phyloP scores from a whole-genome alignment of 2,113 vertebrate genomes.

The Gallinago media region DNA sequence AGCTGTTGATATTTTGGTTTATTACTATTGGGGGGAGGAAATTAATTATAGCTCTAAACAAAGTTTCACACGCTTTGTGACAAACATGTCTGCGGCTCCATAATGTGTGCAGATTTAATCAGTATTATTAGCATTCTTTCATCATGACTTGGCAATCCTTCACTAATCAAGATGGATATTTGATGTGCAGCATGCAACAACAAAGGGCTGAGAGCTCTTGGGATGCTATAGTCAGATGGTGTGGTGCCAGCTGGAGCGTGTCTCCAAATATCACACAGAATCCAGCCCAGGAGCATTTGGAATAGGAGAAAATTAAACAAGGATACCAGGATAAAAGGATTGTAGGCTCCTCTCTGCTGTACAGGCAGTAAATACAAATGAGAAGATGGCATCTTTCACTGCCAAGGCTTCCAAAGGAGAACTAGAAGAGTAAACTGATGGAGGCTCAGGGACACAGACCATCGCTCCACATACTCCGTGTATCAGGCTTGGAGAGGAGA shows the following conservation, averaged over 20 bases:
- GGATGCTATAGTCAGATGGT: neutral
- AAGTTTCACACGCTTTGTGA: conserved; percentile 45
- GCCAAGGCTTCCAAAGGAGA: neutral
- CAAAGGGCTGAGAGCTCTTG: neutral
- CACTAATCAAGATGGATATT: conserved; percentile 51
- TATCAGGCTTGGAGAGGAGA: neutral
- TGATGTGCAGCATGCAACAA: neutral
- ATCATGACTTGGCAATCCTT: conserved; percentile 45
- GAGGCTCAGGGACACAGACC: neutral
- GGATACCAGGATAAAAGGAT: neutral
- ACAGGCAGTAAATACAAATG: neutral
- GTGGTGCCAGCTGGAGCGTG: neutral
- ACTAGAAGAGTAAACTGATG: neutral
- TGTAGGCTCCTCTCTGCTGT: neutral
- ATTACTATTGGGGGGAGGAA: neutral
- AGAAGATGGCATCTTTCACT: neutral
- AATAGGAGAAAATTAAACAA: neutral
- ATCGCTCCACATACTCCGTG: neutral
- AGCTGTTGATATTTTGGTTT: conserved; percentile 38
- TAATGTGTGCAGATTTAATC: conserved; percentile 57
- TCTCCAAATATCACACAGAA: neutral
- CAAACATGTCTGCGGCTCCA: conserved; percentile 18
- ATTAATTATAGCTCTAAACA: conserved; percentile 52
- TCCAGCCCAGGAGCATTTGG: neutral
- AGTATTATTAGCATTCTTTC: conserved; percentile 66